phyloP scores from a whole-genome alignment of 2,113 vertebrate species.

The Cinclus cinclus region DNA sequence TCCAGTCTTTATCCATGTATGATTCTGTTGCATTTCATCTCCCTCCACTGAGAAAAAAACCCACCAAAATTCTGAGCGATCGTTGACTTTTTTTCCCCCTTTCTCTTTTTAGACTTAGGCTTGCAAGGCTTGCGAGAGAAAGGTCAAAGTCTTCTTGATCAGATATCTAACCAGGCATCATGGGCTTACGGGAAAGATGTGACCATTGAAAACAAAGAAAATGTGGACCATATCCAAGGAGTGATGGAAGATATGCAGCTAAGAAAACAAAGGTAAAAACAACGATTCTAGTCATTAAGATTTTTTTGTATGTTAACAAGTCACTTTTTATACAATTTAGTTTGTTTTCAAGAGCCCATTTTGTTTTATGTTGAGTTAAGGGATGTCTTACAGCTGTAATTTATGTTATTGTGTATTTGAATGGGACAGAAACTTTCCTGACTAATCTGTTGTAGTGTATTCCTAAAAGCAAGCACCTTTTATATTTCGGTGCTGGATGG shows the following conservation, averaged over 20 bases:
- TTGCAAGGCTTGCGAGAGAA: slow-evolving; percentile 90
- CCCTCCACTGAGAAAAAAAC: neutral
- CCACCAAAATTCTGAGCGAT: neutral
- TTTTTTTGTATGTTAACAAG: neutral
- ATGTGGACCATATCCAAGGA: slow-evolving; percentile 91
- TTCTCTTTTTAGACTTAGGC: slow-evolving; percentile 71
- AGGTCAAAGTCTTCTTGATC: slow-evolving; percentile 90
- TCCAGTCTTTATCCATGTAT: neutral
- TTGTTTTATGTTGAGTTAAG: neutral
- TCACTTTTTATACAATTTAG: neutral
- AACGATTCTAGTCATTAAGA: neutral
- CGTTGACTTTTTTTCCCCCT: neutral
- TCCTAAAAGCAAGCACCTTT: neutral
- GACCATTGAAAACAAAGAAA: slow-evolving; percentile 90
- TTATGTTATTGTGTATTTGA: neutral
- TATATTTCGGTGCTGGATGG: neutral
- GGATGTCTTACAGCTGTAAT: neutral
- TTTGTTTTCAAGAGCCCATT: neutral
- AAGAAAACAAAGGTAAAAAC: slow-evolving; percentile 90
- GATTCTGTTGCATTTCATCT: neutral
- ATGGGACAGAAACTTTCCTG: neutral
- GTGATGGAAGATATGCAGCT: slow-evolving; percentile 99
- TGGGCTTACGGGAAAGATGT: slow-evolving; percentile 90
- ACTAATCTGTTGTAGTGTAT: neutral
- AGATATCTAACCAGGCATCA: slow-evolving; percentile 88